Evolutionary conservation across 2,113 vertebrate species (phyloP).

Genomic region (Scophthalmus maximus): DNA sequence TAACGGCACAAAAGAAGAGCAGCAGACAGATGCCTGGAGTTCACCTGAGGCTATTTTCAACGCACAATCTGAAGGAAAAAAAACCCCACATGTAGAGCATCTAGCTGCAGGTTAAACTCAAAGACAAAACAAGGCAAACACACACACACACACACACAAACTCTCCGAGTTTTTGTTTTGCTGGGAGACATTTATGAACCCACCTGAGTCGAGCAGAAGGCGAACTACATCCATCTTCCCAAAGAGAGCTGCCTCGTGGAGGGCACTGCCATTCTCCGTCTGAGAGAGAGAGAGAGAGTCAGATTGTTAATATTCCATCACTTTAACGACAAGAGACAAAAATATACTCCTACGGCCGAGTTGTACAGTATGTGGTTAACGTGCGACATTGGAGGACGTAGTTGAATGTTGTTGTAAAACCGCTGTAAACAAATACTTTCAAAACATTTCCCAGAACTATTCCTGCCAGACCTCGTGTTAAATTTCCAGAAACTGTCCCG

Average conservation of each 20-base stretch:
- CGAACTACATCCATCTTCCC: conserved; percentile 97
- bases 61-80: conserved; percentile 3
- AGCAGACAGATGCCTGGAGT: conserved; percentile 21
- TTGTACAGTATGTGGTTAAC: too few species aligned
- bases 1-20: not conserved
- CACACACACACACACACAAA: conserved; percentile 16
- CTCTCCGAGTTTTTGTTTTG: conserved; percentile 7
- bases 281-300: conserved; percentile 65
- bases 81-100: conserved; percentile 1
- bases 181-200: conserved; percentile 51
- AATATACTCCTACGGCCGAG: conserved; percentile 4
- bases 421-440: too few species aligned
- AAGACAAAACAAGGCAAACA: conserved; percentile 6
- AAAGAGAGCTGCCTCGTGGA: conserved; percentile 95
- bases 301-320: conserved; percentile 38
- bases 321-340: conserved; percentile 23
- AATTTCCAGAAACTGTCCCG: too few species aligned
- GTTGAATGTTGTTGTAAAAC: too few species aligned
- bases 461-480: too few species aligned
- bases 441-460: too few species aligned
- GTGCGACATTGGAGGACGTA: too few species aligned
- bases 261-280: conserved; percentile 97
- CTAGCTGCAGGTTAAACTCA: conserved; percentile 1
- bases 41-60: conserved; percentile 24
- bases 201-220: conserved; percentile 95